A percentile compares a stretch with the other conserved stretches of the same genome.
Conservation (phyloP, 2,113 vertebrate genomes). For the Siniperca knerii region DNA sequence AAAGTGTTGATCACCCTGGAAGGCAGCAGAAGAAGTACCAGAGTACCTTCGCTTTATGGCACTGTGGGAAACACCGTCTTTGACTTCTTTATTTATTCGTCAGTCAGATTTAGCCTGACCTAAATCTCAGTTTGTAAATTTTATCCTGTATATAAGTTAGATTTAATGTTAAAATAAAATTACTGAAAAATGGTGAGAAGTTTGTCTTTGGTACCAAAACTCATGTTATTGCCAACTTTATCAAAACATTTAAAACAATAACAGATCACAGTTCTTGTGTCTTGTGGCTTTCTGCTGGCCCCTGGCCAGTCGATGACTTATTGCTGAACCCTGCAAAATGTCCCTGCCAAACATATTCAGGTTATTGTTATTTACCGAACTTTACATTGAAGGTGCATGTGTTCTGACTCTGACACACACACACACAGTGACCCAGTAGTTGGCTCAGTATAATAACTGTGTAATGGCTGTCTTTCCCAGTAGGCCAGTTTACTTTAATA, state of each 20-base stretch:
- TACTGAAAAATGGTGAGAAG: no score
- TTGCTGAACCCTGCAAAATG: not conserved
- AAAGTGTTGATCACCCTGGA: no score
- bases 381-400: not conserved
- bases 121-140: not conserved
- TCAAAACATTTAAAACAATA: not conserved
- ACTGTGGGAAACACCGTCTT: not conserved
- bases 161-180: not conserved
- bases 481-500: conserved; percentile 56
- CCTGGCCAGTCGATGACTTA: not conserved
- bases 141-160: no score
- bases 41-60: no score
- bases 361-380: not conserved
- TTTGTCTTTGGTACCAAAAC: not conserved
- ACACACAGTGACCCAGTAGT: conserved; percentile 4
- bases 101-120: not conserved
- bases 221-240: not conserved
- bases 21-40: no score
- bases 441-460: conserved; percentile 26
- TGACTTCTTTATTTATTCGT: not conserved
- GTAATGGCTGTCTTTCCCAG: conserved; percentile 49
- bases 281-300: not conserved
- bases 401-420: not conserved
- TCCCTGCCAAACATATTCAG: not conserved
- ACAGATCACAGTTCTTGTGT: not conserved